Percentiles rank a stretch among this genome's conserved stretches.
Evolutionary conservation across 1,140 invertebrate genomes (phyloP).

Genomic region (Listronotus bonariensis): DNA sequence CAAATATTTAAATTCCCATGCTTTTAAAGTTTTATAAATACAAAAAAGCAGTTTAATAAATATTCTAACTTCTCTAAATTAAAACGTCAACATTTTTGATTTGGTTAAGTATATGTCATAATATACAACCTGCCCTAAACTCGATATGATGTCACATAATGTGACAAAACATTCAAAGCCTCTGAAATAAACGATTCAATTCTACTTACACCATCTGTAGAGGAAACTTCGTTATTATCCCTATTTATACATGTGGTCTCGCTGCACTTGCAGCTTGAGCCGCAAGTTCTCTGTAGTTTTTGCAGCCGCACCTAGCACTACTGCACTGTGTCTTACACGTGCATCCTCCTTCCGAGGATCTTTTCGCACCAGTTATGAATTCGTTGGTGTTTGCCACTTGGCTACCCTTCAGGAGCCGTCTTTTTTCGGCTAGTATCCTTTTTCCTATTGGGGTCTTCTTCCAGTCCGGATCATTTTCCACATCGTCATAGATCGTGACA

Average conservation of each 20-base stretch:
- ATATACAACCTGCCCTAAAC: too few species aligned
- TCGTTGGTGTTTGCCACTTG: slow-evolving; percentile 9
- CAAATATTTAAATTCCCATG: too few species aligned
- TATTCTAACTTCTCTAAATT: too few species aligned
- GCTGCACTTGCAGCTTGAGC: slow-evolving; percentile 61
- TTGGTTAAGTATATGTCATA: too few species aligned
- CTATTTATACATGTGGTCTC: not conserved
- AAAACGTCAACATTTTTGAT: too few species aligned
- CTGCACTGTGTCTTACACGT: slow-evolving; percentile 64
- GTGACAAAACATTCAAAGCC: too few species aligned
- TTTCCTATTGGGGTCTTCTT: slow-evolving; percentile 63
- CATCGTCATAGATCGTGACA: slow-evolving; percentile 55
- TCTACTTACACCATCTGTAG: too few species aligned
- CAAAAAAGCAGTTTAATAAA: too few species aligned
- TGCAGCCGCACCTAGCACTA: slow-evolving; percentile 63
- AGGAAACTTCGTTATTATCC: too few species aligned
- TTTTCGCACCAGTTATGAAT: slow-evolving; percentile 44
- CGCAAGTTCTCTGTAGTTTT: slow-evolving; percentile 58
- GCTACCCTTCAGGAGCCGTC: slow-evolving; percentile 5
- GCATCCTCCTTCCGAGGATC: slow-evolving; percentile 63
- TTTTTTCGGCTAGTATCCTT: slow-evolving; percentile 50
- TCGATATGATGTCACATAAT: too few species aligned
- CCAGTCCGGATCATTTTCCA: slow-evolving; percentile 72
- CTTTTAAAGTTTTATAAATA: too few species aligned
- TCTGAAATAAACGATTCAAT: too few species aligned